Evolutionary conservation across 2,888 invertebrate species (phyloP), one percentile per base, ranked within the genome.

Genomic region (Acrobasis suavella): DNA sequence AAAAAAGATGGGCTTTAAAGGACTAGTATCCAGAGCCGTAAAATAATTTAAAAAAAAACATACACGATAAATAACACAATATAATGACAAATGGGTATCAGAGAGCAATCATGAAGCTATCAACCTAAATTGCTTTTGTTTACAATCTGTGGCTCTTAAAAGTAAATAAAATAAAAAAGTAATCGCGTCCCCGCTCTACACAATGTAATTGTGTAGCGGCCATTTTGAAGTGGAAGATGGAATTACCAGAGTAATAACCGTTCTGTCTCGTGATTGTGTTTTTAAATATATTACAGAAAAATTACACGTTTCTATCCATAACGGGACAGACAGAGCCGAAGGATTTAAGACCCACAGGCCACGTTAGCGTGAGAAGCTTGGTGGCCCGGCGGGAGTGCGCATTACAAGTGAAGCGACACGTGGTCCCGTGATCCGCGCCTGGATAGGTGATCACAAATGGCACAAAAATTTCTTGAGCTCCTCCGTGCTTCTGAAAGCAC

Each of bases 141-240:
- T 12, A 42, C 42, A 42, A 12, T 42, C 10, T 42, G 42, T 42
- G 12, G 42, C 42, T 42, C 42, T 42, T 2, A 32, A 32, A 7
- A 6, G 32, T 32, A 32, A 32, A 32, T 32, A 7, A 32, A 32
- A 32, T 32, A 32, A 32, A 32, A 32, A 32, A 32, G 32, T 32
- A 32, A 32, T 32, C 32, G 32, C 32, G 32, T 7, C 32, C 32
- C 1, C 32, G 32, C 8, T 32, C 8, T 32, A 32, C 2, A 46
- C 46, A 46, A 46, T n/a, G 46, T 46, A 46, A 46, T 46, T 46
- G n/a, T 46, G 46, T 46, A n/a, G 46, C 12, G n/a, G 46, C 46
- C 12, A 46, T 46, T 46, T 46, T n/a, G 12, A 46, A 12, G 46
- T 46, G 46, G 14, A 46, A 46, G 46, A 12, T 46, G 12, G n/a